Percentiles rank a stretch among this genome's conserved stretches.
Conservation (phyloP, 2,888 invertebrate species). For the Drosophila lutescens region DNA sequence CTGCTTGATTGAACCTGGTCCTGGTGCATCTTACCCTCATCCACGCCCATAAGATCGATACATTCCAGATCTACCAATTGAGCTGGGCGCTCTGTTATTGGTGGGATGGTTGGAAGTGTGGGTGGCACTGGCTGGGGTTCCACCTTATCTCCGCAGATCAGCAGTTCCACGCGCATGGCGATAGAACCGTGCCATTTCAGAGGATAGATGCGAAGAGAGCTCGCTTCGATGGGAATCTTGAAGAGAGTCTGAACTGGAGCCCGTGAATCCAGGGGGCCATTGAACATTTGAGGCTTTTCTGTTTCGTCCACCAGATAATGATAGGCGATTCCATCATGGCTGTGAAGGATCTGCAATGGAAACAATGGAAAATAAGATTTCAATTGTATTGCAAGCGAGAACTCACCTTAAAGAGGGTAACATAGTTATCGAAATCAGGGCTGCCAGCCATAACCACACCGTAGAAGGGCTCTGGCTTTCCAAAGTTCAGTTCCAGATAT, state of each 20-base stretch:
- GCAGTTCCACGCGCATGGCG: constrained; percentile 89
- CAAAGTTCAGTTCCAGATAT: constrained; percentile 89
- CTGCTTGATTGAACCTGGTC: constrained; percentile 86
- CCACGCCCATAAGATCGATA: constrained; percentile 90
- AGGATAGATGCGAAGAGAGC: constrained; percentile 89
- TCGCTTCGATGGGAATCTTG: constrained; percentile 90
- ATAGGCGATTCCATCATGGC: constrained; percentile 87
- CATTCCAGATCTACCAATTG: constrained; percentile 85
- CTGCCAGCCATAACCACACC: constrained; percentile 91
- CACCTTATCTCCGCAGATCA: constrained; percentile 87
- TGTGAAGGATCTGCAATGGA: constrained; percentile 85
- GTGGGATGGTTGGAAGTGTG: constrained; percentile 13
- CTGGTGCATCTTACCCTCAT: constrained; percentile 86
- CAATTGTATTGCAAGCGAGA: too few relatives aligned
- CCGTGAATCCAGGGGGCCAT: constrained; percentile 88
- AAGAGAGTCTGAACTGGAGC: constrained; percentile 88
- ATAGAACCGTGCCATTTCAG: constrained; percentile 90
- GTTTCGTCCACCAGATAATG: constrained; percentile 86
- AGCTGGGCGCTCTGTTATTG: constrained; percentile 51
- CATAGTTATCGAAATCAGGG: constrained; percentile 88
- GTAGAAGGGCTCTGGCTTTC: constrained; percentile 88
- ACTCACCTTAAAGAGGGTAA: constrained; percentile 89
- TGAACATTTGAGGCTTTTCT: constrained; percentile 87
- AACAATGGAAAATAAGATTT: background rate
- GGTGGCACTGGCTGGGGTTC: constrained; percentile 5